Base-by-base conservation (phyloP, 1,140 invertebrate species). In the Diprion similis region DNA sequence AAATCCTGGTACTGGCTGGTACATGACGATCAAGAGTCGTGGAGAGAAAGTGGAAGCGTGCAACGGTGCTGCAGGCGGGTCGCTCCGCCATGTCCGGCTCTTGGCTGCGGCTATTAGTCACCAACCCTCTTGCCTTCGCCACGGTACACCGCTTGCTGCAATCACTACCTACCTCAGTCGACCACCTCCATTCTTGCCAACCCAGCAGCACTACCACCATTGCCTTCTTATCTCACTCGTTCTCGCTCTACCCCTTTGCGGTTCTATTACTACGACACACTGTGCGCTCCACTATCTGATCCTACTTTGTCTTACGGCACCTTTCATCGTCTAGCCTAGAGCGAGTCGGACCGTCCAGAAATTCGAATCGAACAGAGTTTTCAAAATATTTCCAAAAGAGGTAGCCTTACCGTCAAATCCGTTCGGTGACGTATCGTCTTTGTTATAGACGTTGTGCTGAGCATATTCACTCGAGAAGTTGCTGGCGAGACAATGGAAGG, bases 261-360 rank as follows among this genome's bases (percentile, higher is more conserved):
- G 75, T 81, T 81, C 79, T 78, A 82, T 82, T 80, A 81, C 81
- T 81, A 78, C 78, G 79, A 77, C 76, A 77, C 77, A 75, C 66
- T 76, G 6, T 37, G 24, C 24, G 24, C 75, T 71, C 76, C 74
- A 79, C 80, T 82, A 82, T 82, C 80, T 82, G 78, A 79, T 77
- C 78, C 79, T 70, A 71, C 73, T 76, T 75, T 77, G 75, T 73
- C 71, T 73, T 70, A 75, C 72, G 66, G 70, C 69, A 73, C 72
- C 79, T 66, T 75, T 75, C 75, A 73, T 79, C 79, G 78, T 11
- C 37, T 68, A 45, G 66, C 66, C 37, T 45, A 68, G 17, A 45
- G 17, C 19, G 15, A 68, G 3, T 37, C 15, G 66, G 17, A 68
- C 3, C 19, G 1, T 68, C 66, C 10, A 18, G 17, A 68, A 11